Conservation (phyloP, 2,888 invertebrate genomes). For the Oxycera nigricornis region DNA sequence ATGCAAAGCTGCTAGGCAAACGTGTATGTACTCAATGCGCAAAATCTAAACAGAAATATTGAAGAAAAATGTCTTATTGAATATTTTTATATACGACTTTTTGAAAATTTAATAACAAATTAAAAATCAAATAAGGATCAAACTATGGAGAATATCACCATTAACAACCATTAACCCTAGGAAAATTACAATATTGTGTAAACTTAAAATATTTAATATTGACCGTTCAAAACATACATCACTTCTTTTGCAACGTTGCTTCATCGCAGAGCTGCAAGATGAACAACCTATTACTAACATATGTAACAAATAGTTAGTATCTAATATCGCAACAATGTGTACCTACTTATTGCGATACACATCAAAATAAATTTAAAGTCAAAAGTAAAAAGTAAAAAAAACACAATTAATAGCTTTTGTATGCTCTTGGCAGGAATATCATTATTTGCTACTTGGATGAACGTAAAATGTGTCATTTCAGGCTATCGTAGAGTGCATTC, state of each 20-base stretch:
- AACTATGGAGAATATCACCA: conserved; percentile 42
- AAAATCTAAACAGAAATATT: conserved; percentile 23
- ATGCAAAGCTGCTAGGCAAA: conserved; percentile 37
- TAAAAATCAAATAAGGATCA: conserved; percentile 38
- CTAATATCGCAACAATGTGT: not conserved
- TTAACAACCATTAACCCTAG: conserved; percentile 30
- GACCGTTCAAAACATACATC: conserved; percentile 44
- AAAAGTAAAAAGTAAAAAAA: conserved; percentile 34
- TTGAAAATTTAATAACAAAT: conserved; percentile 42
- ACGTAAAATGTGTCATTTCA: conserved; percentile 12
- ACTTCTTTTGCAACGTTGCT: too few relatives aligned
- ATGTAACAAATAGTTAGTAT: not conserved
- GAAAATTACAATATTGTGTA: conserved; percentile 21
- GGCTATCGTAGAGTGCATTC: not conserved
- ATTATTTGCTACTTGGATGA: conserved; percentile 15
- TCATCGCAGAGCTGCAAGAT: not conserved
- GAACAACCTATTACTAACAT: not conserved
- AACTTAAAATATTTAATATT: conserved; percentile 44
- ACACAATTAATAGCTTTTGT: conserved; percentile 36
- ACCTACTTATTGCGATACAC: not conserved
- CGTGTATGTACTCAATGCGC: conserved; percentile 27
- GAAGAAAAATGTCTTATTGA: conserved; percentile 36
- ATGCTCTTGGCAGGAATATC: conserved; percentile 22
- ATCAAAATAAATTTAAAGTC: conserved; percentile 21
- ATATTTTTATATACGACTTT: conserved; percentile 47